Evolutionary conservation across 2,113 vertebrate species (phyloP), one percentile per base, ranked within the genome.

Genomic region (Pandion haliaetus): DNA sequence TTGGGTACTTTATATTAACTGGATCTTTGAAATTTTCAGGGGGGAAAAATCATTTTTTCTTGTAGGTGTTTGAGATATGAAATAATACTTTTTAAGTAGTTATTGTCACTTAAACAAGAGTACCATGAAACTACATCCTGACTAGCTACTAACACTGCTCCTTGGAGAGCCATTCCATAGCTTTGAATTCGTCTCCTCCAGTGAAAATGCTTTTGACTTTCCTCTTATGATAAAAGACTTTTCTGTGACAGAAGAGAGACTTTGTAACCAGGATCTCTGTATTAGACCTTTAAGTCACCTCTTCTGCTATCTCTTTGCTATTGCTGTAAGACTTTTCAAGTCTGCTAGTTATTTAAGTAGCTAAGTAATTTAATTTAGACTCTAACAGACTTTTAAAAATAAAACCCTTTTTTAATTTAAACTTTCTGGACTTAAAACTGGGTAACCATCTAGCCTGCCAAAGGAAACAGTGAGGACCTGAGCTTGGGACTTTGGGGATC

Each of bases 41-140:
- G 18, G 28, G 9, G 14, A 55, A 82, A 69, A 8, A 28, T 1
- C 1, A 10, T 28, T 2, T 36, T 49, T 40, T 78, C 31, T 47
- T 17, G 6, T 19, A n/a, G 3, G 1, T 0, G 1, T 7, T 38
- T 55, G 23, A 3, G 10, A 10, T 71, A 54, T 10, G 17, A 78
- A 95, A 77, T 47, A 52, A 15, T 45, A 9, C 10, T 73, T 47
- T 81, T 24, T 17, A 62, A 47, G 16, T 4, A 44, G 16, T 59
- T 14, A 38, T 21, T 57, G 3, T n/a, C 20, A 38, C 4, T 79
- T 62, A 20, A 65, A 52, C 8, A 36, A 20, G 2, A 38, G 2
- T 18, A 54, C 19, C 3, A 24, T 44, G 5, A 80, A 86, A 32
- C 12, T 47, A 3, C 13, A 9, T 28, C 7, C 29, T 88, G 12